Evolutionary conservation across 1,140 invertebrate genomes (phyloP), one percentile per base, ranked within the genome.

Genomic region (Drosophila simulans): DNA sequence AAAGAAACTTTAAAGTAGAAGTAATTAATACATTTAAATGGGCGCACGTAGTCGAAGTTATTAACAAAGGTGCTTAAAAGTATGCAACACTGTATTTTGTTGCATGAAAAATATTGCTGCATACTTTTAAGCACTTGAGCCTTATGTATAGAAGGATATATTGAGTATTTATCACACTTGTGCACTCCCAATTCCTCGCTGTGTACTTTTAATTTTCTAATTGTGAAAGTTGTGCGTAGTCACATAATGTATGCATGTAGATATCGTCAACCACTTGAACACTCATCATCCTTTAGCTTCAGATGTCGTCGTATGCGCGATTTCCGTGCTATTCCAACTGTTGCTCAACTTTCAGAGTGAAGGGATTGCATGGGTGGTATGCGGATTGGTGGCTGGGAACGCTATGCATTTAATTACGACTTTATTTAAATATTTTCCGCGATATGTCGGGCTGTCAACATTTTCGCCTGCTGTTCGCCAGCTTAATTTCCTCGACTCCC

Each of bases 341-440:
- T 88, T 88, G 83, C 83, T 72, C 72, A 68, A 69, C 60, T 59
- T 71, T 51, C 8, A 17, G 20, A 22, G 7, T 58, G 25, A n/a
- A 5, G 22, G 35, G 12, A 12, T 39, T 45, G 49, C 46, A 48
- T n/a, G 25, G 22, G 22, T 20, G 22, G 57, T 1, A 13, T 13
- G 35, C 1, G 64, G 43, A 48, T 7, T 48, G 11, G 22, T 27
- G 22, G 7, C 40, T 51, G 27, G 22, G 22, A 58, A 68, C 31
- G 43, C 69, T 58, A 82, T 82, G 79, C 83, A 74, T 88, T 88
- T 88, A 88, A 88, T 89, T 88, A 88, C 84, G 83, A 89, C 83
- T 88, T 88, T 88, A 88, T 88, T 88, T 83, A 80, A 83, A 89
- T 88, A 89, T 88, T 83, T 79, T 88, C 59, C 64, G 84, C 79